Percentiles rank a stretch among this genome's conserved stretches.
These are phyloP conservation scores for Dorcus parallelipipedus DNA, from an alignment of 2,888 invertebrate species.

Conservation along the genomic window DNA sequence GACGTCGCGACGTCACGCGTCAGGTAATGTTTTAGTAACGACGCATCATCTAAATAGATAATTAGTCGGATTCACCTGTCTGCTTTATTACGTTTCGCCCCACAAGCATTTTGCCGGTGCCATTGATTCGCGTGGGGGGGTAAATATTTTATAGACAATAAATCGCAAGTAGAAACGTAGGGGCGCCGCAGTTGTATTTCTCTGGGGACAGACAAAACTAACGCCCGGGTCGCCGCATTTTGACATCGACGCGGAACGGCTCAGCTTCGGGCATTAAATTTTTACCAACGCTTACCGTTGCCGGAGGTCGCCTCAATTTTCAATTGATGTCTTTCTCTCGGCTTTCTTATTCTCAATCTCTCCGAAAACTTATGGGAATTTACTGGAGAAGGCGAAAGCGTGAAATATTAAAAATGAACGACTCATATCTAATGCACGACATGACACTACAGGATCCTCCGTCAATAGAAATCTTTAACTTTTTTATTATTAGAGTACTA, in stretches of 20 bases:
- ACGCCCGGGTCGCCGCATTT: constrained; percentile 25
- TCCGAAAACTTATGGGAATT: too few species aligned
- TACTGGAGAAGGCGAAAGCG: too few species aligned
- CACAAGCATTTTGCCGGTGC: constrained; percentile 4
- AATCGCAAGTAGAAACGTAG: constrained; percentile 25
- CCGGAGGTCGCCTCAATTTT: background rate
- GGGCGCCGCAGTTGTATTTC: constrained; percentile 26
- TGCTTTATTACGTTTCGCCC: constrained; percentile 10
- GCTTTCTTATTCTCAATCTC: too few species aligned
- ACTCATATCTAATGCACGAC: too few species aligned
- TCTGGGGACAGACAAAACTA: constrained; percentile 28
- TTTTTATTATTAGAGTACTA: too few species aligned
- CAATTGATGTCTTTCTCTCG: background rate
- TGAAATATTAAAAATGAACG: too few species aligned
- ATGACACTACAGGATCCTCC: too few species aligned
- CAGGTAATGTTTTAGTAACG: constrained; percentile 1
- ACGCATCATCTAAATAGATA: constrained; percentile 12
- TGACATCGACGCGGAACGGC: constrained; percentile 23
- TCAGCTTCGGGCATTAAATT: constrained; percentile 2
- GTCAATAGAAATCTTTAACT: too few species aligned
- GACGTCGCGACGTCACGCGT: background rate
- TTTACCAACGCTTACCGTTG: background rate
- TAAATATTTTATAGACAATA: constrained; percentile 31
- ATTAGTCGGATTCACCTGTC: constrained; percentile 15
- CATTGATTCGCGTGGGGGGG: constrained; percentile 20